These are phyloP conservation scores for Microctenopoma steveboyesi DNA, from an alignment of 2,797 vertebrate genomes.

Conservation along the genomic window DNA sequence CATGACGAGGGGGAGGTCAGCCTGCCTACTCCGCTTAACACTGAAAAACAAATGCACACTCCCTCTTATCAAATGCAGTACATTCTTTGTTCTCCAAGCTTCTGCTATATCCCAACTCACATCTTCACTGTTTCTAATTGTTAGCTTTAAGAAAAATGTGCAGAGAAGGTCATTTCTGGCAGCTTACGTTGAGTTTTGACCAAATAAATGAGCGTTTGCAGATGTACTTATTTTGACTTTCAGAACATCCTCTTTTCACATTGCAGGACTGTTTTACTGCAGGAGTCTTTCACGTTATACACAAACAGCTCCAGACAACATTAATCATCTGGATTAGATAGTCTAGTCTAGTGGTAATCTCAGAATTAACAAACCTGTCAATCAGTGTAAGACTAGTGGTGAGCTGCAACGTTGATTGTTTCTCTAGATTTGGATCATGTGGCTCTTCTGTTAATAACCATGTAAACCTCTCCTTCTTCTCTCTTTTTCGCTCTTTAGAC, in stretches of 20 bases:
- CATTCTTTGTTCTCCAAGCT: slow-evolving; percentile 3
- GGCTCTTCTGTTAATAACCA: neutral
- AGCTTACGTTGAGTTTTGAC: neutral
- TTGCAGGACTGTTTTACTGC: slow-evolving; percentile 6
- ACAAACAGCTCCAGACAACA: neutral
- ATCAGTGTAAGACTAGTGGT: neutral
- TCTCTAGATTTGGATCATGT: neutral
- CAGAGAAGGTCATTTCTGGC: neutral
- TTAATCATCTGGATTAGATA: slow-evolving; percentile 14
- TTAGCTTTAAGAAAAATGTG: slow-evolving; percentile 1
- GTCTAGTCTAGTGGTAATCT: slow-evolving; percentile 6
- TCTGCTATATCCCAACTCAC: slow-evolving; percentile 5
- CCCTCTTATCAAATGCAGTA: slow-evolving; percentile 22
- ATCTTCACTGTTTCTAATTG: slow-evolving; percentile 4
- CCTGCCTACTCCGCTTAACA: slow-evolving; percentile 53
- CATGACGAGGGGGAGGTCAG: slow-evolving; percentile 59
- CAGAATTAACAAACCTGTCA: slow-evolving; percentile 9
- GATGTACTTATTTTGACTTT: too few species aligned
- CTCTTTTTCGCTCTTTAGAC: slow-evolving; percentile 75
- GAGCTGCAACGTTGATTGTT: neutral
- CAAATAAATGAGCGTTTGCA: too few species aligned
- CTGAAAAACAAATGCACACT: slow-evolving; percentile 28
- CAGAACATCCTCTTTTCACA: neutral
- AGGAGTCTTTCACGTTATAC: slow-evolving; percentile 5
- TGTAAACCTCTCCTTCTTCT: neutral